Conservation (phyloP, 1,140 invertebrate genomes). For the Saccostrea echinata region DNA sequence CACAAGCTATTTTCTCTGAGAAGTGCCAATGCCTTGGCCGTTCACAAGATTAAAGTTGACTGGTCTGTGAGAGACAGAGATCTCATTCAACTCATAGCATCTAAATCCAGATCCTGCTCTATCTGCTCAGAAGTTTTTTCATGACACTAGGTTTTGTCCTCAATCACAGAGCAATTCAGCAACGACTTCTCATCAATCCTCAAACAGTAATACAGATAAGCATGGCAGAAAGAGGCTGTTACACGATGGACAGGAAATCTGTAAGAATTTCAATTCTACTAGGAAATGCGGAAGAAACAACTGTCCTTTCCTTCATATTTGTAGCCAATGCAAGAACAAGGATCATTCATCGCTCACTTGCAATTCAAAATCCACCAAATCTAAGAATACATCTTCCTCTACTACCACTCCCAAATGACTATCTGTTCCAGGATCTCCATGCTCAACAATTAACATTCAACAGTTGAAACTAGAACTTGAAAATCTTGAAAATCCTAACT, state of each 20-base stretch:
- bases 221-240: not conserved
- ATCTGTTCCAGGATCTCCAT: not conserved
- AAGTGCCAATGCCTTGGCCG: constrained; percentile 13
- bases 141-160: constrained; percentile 29
- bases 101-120: not conserved
- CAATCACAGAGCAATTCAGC: not conserved
- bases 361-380: not conserved
- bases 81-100: constrained; percentile 6
- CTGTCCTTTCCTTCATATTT: not conserved
- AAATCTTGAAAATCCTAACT: not conserved
- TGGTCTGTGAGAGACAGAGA: constrained; percentile 29
- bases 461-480: not conserved
- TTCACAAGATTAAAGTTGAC: constrained; percentile 44
- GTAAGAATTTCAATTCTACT: not conserved
- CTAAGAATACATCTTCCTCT: not conserved
- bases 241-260: not conserved
- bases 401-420: not conserved
- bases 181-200: not conserved
- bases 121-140: constrained; percentile 24
- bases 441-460: not conserved
- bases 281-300: not conserved
- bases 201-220: not conserved
- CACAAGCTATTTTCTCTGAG: constrained; percentile 45
- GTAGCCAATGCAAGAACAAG: no score
- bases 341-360: not conserved